Evolutionary conservation across 2,888 invertebrate genomes (phyloP).

Genomic region (Drosophila mimetica): DNA sequence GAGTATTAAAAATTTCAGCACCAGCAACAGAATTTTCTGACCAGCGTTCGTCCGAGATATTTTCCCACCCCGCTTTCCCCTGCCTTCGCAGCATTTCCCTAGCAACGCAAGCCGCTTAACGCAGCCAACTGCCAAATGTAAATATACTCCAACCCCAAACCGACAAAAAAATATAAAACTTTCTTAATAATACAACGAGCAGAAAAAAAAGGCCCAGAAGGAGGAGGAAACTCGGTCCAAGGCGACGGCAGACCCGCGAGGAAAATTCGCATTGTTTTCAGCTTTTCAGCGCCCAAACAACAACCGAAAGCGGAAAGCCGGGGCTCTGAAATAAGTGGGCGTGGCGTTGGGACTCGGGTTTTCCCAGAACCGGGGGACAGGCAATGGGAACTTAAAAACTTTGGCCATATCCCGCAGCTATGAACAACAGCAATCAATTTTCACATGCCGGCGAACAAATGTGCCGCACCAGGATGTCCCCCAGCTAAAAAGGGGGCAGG

Average conservation of each 20-base stretch:
- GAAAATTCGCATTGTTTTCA: constrained; percentile 79
- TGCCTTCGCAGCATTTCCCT: constrained; percentile 47
- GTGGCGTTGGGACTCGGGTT: constrained; percentile 3
- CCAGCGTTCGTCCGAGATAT: constrained; percentile 35
- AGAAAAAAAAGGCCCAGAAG: constrained; percentile 20
- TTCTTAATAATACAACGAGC: constrained; percentile 73
- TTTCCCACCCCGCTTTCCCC: constrained; percentile 12
- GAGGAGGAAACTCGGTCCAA: constrained; percentile 58
- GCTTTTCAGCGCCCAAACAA: constrained; percentile 72
- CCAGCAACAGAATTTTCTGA: constrained; percentile 56
- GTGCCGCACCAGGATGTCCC: constrained; percentile 71
- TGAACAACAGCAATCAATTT: constrained; percentile 79
- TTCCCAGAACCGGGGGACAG: constrained; percentile 13
- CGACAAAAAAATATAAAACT: constrained; percentile 73
- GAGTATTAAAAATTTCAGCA: constrained; percentile 77
- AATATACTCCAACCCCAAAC: constrained; percentile 70
- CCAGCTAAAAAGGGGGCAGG: constrained; percentile 4
- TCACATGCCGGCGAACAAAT: constrained; percentile 78
- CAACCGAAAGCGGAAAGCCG: constrained; percentile 55
- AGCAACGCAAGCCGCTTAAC: constrained; percentile 77
- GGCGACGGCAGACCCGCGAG: constrained; percentile 77
- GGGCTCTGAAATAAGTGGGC: constrained; percentile 3
- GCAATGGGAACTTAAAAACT: constrained; percentile 75
- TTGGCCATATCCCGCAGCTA: constrained; percentile 79
- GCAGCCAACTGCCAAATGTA: constrained; percentile 79